Percentiles rank a stretch among this genome's conserved stretches.
Evolutionary conservation across 1,140 invertebrate genomes (phyloP).

Genomic region (Asobara japonica): DNA sequence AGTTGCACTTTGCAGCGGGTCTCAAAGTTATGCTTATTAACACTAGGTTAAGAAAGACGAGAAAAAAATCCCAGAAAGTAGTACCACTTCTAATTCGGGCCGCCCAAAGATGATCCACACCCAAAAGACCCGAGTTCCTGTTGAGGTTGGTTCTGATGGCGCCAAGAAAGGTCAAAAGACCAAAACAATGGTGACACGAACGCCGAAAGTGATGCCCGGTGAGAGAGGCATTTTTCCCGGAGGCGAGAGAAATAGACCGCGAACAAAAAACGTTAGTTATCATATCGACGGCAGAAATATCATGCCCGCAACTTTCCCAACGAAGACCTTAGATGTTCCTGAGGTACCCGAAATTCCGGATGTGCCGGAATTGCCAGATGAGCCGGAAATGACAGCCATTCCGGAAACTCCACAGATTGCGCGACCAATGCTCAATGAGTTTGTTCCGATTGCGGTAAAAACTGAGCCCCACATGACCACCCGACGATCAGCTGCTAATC

Average conservation of each 20-base stretch:
- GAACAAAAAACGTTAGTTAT: conserved; percentile 74
- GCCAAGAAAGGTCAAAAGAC: conserved; percentile 69
- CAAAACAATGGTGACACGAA: conserved; percentile 69
- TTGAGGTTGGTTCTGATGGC: conserved; percentile 66
- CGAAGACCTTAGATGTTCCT: background rate
- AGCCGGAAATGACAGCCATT: conserved; percentile 42
- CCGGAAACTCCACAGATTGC: conserved; percentile 29
- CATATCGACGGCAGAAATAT: conserved; percentile 68
- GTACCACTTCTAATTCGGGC: conserved; percentile 52
- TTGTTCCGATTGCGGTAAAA: conserved; percentile 23
- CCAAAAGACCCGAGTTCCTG: conserved; percentile 71
- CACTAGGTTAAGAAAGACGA: conserved; percentile 59
- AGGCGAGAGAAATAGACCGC: conserved; percentile 68
- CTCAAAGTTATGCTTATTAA: too few species aligned
- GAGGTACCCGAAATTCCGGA: too few species aligned
- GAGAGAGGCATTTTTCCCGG: conserved; percentile 61
- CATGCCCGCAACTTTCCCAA: conserved; percentile 48
- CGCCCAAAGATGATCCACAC: conserved; percentile 80
- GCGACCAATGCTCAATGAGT: background rate
- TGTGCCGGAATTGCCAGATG: conserved; percentile 60
- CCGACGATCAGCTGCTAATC: conserved; percentile 38
- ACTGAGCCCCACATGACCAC: conserved; percentile 48
- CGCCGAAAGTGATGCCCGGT: conserved; percentile 63
- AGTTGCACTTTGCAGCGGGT: too few species aligned
- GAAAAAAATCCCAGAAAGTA: conserved; percentile 61